Evolutionary conservation across 53 echinoderm and acorn worm genomes (phyloP).

Genomic region (Zoroaster sp.): DNA sequence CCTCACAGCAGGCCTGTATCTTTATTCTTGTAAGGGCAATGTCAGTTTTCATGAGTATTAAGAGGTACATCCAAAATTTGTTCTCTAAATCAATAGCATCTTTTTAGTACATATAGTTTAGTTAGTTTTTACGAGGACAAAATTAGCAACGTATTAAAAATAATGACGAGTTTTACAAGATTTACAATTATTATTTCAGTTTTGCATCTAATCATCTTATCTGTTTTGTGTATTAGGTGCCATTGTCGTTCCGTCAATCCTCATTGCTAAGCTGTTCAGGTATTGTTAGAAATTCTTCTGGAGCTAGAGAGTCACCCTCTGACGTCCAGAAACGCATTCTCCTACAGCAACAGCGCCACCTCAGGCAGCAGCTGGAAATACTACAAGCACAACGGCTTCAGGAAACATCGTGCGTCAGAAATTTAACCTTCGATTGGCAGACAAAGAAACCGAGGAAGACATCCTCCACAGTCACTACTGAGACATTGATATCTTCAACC

Average conservation of each 20-base stretch:
- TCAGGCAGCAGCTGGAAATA: conserved; percentile 41
- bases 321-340: conserved; percentile 40
- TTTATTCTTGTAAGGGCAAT: neutral
- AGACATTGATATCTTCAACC: neutral
- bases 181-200: no score
- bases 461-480: neutral
- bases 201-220: no score
- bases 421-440: neutral
- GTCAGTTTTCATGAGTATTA: neutral
- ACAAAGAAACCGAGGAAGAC: neutral
- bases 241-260: neutral
- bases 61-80: no score
- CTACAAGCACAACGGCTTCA: conserved; percentile 30
- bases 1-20: neutral
- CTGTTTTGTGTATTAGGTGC: neutral
- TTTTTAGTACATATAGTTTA: no score
- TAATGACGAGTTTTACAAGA: no score
- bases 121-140: no score
- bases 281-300: neutral
- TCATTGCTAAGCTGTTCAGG: neutral
- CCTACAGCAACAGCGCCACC: conserved; percentile 39
- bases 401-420: neutral
- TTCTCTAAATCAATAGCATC: no score
- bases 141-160: no score
- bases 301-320: neutral